These are phyloP conservation scores for Drosophila monieri DNA, from an alignment of 2,888 invertebrate genomes.

Conservation along the genomic window DNA sequence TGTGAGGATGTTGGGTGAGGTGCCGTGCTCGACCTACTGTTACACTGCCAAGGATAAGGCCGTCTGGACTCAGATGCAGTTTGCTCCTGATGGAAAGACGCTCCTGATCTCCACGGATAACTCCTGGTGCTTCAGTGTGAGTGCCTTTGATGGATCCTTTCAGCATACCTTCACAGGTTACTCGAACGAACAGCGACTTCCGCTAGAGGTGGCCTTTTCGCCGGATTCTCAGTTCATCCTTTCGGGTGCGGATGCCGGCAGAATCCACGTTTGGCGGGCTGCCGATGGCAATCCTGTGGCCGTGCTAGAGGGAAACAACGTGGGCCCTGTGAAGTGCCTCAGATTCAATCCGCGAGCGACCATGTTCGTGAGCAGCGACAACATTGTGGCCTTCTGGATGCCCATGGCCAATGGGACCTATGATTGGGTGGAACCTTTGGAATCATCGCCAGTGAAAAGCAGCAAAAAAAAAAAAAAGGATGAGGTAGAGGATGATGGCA, in stretches of 20 bases:
- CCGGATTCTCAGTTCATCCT: constrained; percentile 58
- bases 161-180: constrained; percentile 30
- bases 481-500: neutral
- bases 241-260: constrained; percentile 51
- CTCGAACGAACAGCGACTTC: constrained; percentile 27
- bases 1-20: constrained; percentile 42
- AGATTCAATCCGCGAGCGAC: constrained; percentile 50
- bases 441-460: neutral
- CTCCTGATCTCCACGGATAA: constrained; percentile 51
- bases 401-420: constrained; percentile 21
- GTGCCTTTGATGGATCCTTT: constrained; percentile 42
- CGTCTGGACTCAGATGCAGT: constrained; percentile 58
- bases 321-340: constrained; percentile 42
- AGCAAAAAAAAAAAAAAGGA: neutral
- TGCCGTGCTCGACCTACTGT: constrained; percentile 38
- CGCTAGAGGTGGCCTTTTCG: constrained; percentile 40
- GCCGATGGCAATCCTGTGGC: constrained; percentile 25
- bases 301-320: constrained; percentile 30
- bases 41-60: constrained; percentile 24
- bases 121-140: constrained; percentile 51
- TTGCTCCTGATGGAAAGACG: constrained; percentile 50
- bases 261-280: constrained; percentile 58
- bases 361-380: constrained; percentile 55
- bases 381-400: constrained; percentile 51
- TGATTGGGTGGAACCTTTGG: constrained; percentile 23